These are phyloP conservation scores for Helleia helle DNA, from an alignment of 2,888 invertebrate species.

Conservation along the genomic window DNA sequence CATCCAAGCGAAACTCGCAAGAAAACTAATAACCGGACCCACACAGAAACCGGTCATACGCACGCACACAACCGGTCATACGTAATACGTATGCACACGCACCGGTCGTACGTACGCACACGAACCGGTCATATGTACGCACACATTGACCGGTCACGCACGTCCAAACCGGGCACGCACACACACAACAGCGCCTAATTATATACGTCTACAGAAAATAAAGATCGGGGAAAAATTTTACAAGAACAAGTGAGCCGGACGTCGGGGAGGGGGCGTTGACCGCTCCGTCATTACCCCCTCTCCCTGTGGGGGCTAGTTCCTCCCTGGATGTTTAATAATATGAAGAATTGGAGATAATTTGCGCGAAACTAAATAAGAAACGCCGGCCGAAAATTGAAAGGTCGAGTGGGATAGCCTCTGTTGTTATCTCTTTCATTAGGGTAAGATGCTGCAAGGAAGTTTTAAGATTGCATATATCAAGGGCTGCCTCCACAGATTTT, in stretches of 20 bases:
- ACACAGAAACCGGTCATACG: constrained; percentile 34
- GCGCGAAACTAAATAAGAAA: constrained; percentile 75
- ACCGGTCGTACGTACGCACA: background rate
- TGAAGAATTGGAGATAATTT: constrained; percentile 75
- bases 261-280: constrained; percentile 54
- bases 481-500: background rate
- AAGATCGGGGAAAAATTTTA: constrained; percentile 74
- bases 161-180: constrained; percentile 27
- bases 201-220: constrained; percentile 70
- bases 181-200: constrained; percentile 47
- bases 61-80: constrained; percentile 22
- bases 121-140: background rate
- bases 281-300: constrained; percentile 64
- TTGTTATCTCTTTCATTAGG: constrained; percentile 16
- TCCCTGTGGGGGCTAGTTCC: constrained; percentile 48
- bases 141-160: constrained; percentile 31
- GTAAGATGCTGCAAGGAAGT: constrained; percentile 12
- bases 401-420: constrained; percentile 32
- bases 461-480: constrained; percentile 6
- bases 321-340: constrained; percentile 73
- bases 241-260: constrained; percentile 68
- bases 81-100: background rate
- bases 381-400: constrained; percentile 71
- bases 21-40: constrained; percentile 72
- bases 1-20: constrained; percentile 62